Evolutionary conservation across 2,888 invertebrate genomes (phyloP).

Genomic region (Cryptus armator): DNA sequence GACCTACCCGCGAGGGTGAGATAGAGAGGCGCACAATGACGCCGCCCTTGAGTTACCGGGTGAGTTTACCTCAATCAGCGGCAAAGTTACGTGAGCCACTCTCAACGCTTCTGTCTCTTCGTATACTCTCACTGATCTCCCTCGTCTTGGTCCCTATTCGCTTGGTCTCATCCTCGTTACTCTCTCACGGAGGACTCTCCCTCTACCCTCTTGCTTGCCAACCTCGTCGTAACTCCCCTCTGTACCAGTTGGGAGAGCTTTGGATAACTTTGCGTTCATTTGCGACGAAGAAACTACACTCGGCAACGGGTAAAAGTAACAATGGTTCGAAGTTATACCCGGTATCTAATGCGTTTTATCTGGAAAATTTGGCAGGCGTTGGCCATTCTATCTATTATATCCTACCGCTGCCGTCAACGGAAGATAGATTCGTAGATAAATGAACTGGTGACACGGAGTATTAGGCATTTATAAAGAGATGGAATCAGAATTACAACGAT

Average conservation of each 20-base stretch:
- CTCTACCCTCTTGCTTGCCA: not conserved
- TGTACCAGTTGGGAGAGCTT: not conserved
- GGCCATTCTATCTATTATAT: too few species aligned
- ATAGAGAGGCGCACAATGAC: constrained; percentile 55
- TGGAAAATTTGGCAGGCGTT: not conserved
- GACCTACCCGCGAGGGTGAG: not conserved
- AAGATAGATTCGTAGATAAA: too few species aligned
- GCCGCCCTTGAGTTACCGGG: constrained; percentile 73
- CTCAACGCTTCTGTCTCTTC: constrained; percentile 60
- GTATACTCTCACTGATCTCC: constrained; percentile 7
- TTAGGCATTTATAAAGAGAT: too few species aligned
- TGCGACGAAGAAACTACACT: constrained; percentile 4
- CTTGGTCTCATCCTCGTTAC: constrained; percentile 10
- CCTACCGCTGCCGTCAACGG: too few species aligned
- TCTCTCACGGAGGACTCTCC: constrained; percentile 4
- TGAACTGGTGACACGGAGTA: too few species aligned
- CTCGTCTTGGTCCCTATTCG: not conserved
- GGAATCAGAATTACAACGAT: too few species aligned
- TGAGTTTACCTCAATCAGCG: constrained; percentile 79
- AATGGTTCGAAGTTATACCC: constrained; percentile 14
- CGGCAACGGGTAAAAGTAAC: not conserved
- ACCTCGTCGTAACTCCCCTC: constrained; percentile 1
- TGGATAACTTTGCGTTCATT: constrained; percentile 17
- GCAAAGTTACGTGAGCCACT: constrained; percentile 75
- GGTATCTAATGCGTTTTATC: not conserved